Evolutionary conservation across 37 sponge, comb jelly and placozoan species (phyloP).

Genomic region (Halisarca cf. caerulea): DNA sequence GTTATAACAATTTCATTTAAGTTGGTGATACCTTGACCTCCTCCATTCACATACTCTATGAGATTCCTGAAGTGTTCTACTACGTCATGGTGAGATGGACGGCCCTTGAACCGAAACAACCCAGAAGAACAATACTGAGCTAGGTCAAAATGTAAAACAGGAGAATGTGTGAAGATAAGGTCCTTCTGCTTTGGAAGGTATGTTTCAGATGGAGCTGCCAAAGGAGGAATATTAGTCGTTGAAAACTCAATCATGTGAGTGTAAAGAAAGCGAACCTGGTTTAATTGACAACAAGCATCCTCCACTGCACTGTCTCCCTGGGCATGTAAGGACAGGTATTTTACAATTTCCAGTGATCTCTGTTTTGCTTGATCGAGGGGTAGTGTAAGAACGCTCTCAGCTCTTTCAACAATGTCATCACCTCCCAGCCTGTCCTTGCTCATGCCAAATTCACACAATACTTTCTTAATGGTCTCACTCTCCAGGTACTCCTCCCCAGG

Average conservation of each 20-base stretch:
- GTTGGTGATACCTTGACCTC: neutral
- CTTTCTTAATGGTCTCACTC: neutral
- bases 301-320: neutral
- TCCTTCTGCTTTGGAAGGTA: neutral
- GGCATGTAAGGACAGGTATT: slow-evolving; percentile 1
- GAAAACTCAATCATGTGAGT: neutral
- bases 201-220: neutral
- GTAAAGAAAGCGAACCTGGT: neutral
- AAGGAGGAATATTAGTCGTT: neutral
- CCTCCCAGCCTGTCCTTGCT: slow-evolving; percentile 19
- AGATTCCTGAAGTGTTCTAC: slow-evolving; percentile 32
- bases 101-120: neutral
- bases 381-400: slow-evolving; percentile 12
- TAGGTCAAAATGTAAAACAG: slow-evolving; percentile 1
- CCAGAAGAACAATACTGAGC: neutral
- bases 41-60: neutral
- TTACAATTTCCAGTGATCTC: slow-evolving; percentile 11
- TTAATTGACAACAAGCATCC: neutral
- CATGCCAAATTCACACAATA: slow-evolving; percentile 48
- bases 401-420: slow-evolving; percentile 49
- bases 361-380: neutral
- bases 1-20: neutral
- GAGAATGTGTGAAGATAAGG: slow-evolving; percentile 37
- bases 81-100: slow-evolving; percentile 27
- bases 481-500: slow-evolving; percentile 22